Base-by-base conservation (phyloP, 2,113 vertebrate species). In the Microcebus murinus region DNA sequence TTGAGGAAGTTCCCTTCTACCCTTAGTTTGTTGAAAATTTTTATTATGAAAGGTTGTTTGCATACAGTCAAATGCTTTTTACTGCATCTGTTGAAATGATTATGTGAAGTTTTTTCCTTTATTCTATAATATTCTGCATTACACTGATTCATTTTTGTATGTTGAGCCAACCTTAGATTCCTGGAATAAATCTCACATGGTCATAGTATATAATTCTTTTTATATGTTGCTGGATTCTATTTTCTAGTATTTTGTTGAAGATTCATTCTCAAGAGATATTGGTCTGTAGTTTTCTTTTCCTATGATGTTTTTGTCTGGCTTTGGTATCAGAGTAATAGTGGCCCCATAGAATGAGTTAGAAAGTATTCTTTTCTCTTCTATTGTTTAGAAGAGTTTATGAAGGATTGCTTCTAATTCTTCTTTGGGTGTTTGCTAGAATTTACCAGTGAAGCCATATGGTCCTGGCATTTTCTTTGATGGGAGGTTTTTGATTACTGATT, bases 301-400 rank as follows among this genome's bases (percentile, higher is more conserved):
- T 61, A 42, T 42, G 14, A 21, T 84, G 9, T 39, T 74, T 14
- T 91, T 76, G 13, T 57, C 27, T 82, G 52, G n/a, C 68, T 92
- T 89, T 93, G 61, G 8, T 91, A 71, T 96, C 34, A 91, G 27
- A 21, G 52, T 88, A n/a, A 87, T 57, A 77, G 39, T 65, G 36
- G 52, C n/a, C 50, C 92, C 31, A 71, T 0, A 93, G 59, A 95
- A 61, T 83, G 57, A 57, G 29, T 76, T 42, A 90, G 27, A 3
- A 85, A 87, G 39, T 90, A 0, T 70, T 89, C 18, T 36, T 63
- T 63, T 87, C 76, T 67, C 20, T 87, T 95, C 76, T 67, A 21
- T 27, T 95, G 87, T 94, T 84, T 65, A 45, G 27, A 91, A 74
- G 29, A 59, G 36, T 93, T 63, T 79, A 48, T 77, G 39, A 96